Base-by-base conservation (phyloP, 2,888 invertebrate species). In the Boloria selene region DNA sequence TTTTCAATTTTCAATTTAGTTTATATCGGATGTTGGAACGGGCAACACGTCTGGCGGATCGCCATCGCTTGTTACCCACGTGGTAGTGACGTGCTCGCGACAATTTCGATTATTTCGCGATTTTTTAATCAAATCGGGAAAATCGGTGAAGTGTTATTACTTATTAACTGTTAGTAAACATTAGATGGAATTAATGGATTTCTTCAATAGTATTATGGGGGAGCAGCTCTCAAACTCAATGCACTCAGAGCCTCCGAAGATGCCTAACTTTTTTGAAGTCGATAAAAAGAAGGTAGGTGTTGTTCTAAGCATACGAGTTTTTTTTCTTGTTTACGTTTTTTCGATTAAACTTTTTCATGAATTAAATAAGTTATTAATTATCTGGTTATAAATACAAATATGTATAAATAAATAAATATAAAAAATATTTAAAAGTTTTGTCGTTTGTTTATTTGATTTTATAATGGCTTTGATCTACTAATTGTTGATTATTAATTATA, bases 1-100 rank as follows among this genome's bases (percentile, higher is more conserved):
- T 90, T 90, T 89, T 87, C 87, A 89, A 91, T 90, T 90, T 91
- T 90, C 87, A 88, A 92, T 91, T 92, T 91, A 92, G 91, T 92
- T 91, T 86, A 91, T 90, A 90, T 91, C 85, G 85, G 88, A 89
- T 89, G 88, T 89, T 88, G 89, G 88, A 86, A 84, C 84, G 85
- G 83, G 88, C 67, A 87, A 85, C 85, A 90, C 90, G 90, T 90
- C 85, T 87, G 88, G 87, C 88, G 79, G 79, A 70, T 75, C 81
- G 86, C 86, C 87, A 85, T 83, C 78, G 81, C 75, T 79, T 81
- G 75, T 74, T 75, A 80, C 75, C 79, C 90, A 89, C 90, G 88
- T 90, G 90, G 79, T 79, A 72, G 71, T 74, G 78, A 83, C 79
- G 83, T 59, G 75, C 71, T 75, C 72, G 62, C 53, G 66, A 72